Evolutionary conservation across 2,888 invertebrate genomes (phyloP).

Genomic region (Ctena decussata): DNA sequence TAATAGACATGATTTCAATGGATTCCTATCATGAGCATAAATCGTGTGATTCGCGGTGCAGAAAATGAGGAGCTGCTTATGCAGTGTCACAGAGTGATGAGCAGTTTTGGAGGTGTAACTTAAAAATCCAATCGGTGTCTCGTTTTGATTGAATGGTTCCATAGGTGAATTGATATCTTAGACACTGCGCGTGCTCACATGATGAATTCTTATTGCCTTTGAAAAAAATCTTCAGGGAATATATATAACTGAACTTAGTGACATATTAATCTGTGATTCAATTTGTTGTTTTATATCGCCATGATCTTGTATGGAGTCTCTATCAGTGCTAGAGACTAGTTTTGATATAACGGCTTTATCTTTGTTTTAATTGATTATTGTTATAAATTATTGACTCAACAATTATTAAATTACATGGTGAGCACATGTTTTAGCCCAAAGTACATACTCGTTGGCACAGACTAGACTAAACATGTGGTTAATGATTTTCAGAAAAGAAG

Average conservation of each 20-base stretch:
- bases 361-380: background rate
- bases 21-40: slow-evolving; percentile 29
- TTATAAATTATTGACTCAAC: slow-evolving; percentile 9
- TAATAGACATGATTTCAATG: slow-evolving; percentile 20
- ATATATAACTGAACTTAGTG: background rate
- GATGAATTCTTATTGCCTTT: background rate
- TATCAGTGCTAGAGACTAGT: slow-evolving; percentile 7
- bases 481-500: background rate
- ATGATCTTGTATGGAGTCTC: background rate
- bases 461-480: slow-evolving; percentile 10
- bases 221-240: background rate
- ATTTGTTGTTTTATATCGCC: background rate
- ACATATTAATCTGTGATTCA: slow-evolving; percentile 5
- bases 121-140: slow-evolving; percentile 60
- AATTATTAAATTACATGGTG: background rate
- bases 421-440: background rate
- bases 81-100: slow-evolving; percentile 15
- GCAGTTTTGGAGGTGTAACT: slow-evolving; percentile 42
- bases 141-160: background rate
- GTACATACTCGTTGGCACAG: background rate
- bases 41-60: slow-evolving; percentile 38
- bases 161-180: slow-evolving; percentile 12
- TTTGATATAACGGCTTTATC: background rate
- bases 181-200: background rate
- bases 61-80: slow-evolving; percentile 52